These are phyloP conservation scores for Chrysotoxum bicinctum DNA, from an alignment of 2,888 invertebrate genomes.

Conservation along the genomic window DNA sequence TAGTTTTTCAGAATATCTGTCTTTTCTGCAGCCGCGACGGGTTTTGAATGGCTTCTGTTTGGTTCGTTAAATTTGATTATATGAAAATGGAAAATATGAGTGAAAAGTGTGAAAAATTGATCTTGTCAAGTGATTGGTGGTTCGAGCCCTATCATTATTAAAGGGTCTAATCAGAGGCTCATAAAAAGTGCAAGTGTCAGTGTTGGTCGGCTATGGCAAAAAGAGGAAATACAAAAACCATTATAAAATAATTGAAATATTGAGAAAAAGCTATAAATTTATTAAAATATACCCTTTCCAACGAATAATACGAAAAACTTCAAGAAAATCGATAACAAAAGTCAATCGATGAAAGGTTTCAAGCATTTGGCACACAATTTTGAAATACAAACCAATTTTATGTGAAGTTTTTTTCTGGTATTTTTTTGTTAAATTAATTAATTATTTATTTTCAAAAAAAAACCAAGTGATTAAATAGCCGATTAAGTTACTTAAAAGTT, in stretches of 20 bases:
- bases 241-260: neutral
- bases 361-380: neutral
- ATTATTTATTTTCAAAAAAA: neutral
- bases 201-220: neutral
- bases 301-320: neutral
- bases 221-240: neutral
- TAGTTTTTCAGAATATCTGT: neutral
- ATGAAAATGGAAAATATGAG: neutral
- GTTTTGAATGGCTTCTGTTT: neutral
- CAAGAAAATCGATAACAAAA: neutral
- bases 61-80: neutral
- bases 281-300: neutral
- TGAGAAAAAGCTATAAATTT: neutral
- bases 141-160: too few species aligned
- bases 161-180: neutral
- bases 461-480: neutral
- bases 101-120: neutral
- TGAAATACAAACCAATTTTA: neutral
- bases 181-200: neutral
- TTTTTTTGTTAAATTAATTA: neutral
- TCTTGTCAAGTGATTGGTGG: neutral
- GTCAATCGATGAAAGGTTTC: neutral
- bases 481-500: slow-evolving; percentile 14
- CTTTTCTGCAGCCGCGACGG: slow-evolving; percentile 26
- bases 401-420: neutral